phyloP scores from a whole-genome alignment of 1,140 invertebrate genomes.

The Drosophila carrolli region DNA sequence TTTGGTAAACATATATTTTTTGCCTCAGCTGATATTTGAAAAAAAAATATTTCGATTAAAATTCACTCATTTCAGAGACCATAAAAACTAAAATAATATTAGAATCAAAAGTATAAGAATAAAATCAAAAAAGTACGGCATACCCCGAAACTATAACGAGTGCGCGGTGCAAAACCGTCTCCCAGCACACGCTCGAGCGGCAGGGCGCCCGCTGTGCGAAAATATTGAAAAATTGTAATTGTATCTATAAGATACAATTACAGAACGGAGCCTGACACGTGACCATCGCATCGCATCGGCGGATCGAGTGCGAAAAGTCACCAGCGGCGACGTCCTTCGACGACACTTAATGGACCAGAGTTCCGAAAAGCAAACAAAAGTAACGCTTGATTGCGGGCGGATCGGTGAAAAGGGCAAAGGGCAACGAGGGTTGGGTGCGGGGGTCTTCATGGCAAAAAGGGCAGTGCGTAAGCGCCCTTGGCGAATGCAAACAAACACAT shows the following conservation, averaged over 20 bases:
- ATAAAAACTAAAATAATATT: too few species aligned
- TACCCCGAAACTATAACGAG: slow-evolving; percentile 25
- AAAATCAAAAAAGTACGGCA: not conserved
- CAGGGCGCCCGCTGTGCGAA: slow-evolving; percentile 65
- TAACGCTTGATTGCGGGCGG: slow-evolving; percentile 75
- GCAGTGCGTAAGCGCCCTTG: slow-evolving; percentile 64
- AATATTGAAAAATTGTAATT: slow-evolving; percentile 83
- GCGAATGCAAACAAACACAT: slow-evolving; percentile 64
- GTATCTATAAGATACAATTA: slow-evolving; percentile 83
- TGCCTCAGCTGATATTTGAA: too few species aligned
- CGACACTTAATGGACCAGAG: slow-evolving; percentile 76
- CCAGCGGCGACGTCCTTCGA: slow-evolving; percentile 32
- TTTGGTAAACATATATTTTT: too few species aligned
- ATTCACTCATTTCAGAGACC: too few species aligned
- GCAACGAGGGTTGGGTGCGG: slow-evolving; percentile 19
- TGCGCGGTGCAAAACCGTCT: slow-evolving; percentile 7
- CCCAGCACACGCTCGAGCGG: slow-evolving; percentile 15
- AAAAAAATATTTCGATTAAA: too few species aligned
- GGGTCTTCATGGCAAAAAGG: slow-evolving; percentile 43
- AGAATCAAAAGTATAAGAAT: not conserved
- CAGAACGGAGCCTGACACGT: slow-evolving; percentile 63
- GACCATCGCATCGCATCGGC: slow-evolving; percentile 54
- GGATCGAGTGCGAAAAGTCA: slow-evolving; percentile 37
- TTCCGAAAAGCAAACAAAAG: slow-evolving; percentile 81
- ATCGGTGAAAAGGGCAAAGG: slow-evolving; percentile 44